phyloP scores from a whole-genome alignment of 2,113 vertebrate species.

The Antechinus flavipes region DNA sequence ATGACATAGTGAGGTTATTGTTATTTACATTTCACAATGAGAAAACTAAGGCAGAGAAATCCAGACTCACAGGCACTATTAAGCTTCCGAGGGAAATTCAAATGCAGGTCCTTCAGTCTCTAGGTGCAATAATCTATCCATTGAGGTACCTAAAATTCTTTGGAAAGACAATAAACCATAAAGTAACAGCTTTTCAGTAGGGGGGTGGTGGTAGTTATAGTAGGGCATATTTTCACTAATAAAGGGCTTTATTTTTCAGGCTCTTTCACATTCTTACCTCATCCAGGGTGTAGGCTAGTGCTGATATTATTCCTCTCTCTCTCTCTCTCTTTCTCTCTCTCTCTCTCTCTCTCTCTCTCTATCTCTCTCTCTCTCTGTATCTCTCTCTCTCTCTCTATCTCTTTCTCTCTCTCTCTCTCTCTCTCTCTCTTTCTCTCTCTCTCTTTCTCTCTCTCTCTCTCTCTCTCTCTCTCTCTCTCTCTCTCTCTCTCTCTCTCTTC shows the following conservation, averaged over 20 bases:
- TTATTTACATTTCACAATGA: not conserved
- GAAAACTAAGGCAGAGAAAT: not conserved
- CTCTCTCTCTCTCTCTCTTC: no score
- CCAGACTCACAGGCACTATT: not conserved
- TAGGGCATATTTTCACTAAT: conserved; percentile 5
- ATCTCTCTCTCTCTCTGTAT: no score
- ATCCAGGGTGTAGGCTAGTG: not conserved
- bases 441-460: no score
- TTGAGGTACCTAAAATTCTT: not conserved
- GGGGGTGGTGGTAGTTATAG: not conserved
- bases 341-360: no score
- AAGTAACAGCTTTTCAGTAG: not conserved
- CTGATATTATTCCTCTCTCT: not conserved
- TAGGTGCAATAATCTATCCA: not conserved
- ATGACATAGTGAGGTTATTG: not conserved
- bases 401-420: no score
- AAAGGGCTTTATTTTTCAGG: not conserved
- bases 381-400: no score
- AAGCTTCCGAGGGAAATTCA: not conserved
- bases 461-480: no score
- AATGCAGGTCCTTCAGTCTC: not conserved
- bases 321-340: no score
- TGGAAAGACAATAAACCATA: not conserved
- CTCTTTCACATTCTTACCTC: not conserved
- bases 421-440: no score